phyloP scores from a whole-genome alignment of 2,888 invertebrate species.

The Epinotia nisella region DNA sequence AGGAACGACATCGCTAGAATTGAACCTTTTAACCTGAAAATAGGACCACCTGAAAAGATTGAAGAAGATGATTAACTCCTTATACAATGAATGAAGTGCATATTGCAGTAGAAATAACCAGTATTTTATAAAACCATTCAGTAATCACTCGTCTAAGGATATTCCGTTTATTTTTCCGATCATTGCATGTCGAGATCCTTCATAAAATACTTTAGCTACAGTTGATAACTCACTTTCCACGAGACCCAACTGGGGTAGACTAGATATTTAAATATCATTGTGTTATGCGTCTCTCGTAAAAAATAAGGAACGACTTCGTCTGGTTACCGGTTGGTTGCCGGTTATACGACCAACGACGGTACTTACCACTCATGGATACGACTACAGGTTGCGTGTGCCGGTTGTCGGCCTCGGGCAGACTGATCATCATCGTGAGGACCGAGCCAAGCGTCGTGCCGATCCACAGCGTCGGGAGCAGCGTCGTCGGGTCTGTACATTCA shows the following conservation, averaged over 20 bases:
- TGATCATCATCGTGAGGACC: slow-evolving; percentile 96
- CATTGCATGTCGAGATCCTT: too few relatives aligned
- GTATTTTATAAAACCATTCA: too few relatives aligned
- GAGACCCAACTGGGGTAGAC: too few relatives aligned
- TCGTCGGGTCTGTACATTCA: slow-evolving; percentile 88
- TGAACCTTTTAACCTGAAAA: slow-evolving; percentile 98
- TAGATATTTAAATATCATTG: too few relatives aligned
- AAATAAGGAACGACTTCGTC: too few relatives aligned
- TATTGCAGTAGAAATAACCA: background rate
- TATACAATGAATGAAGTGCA: background rate
- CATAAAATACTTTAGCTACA: too few relatives aligned
- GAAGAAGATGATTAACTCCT: background rate
- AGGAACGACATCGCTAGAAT: slow-evolving; percentile 97
- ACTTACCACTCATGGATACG: slow-evolving; percentile 93
- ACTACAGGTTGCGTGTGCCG: slow-evolving; percentile 94
- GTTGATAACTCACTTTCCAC: too few relatives aligned
- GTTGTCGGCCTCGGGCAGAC: slow-evolving; percentile 91
- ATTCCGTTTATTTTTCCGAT: too few relatives aligned
- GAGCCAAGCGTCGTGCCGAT: slow-evolving; percentile 99
- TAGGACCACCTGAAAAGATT: slow-evolving; percentile 91
- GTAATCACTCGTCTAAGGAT: too few relatives aligned
- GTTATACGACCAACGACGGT: background rate
- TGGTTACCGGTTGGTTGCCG: too few relatives aligned
- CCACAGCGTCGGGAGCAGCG: slow-evolving; percentile 96
- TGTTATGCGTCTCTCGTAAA: too few relatives aligned